Percentiles rank a stretch among this genome's conserved stretches.
phyloP scores from a whole-genome alignment of 64 coral and sea anemone genomes.

The Orbicella faveolata region DNA sequence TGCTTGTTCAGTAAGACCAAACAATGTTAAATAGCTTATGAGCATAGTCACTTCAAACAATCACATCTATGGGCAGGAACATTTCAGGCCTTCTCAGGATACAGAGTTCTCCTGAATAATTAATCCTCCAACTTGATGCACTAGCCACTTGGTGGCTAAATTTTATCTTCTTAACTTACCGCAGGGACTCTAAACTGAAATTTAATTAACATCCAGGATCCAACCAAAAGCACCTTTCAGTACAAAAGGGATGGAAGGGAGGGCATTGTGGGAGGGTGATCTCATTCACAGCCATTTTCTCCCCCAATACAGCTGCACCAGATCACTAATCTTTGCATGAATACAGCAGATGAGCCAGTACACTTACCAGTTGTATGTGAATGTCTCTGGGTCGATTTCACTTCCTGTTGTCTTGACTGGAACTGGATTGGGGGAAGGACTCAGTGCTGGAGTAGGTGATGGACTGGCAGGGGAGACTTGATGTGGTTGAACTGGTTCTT shows the following conservation, averaged over 20 bases:
- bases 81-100: too few relatives aligned
- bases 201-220: too few relatives aligned
- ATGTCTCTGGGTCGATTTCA: conserved; percentile 47
- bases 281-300: not conserved
- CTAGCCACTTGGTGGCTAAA: not conserved
- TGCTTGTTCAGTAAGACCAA: too few relatives aligned
- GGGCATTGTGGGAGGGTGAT: not conserved
- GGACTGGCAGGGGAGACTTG: conserved; percentile 16
- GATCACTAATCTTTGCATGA: too few relatives aligned
- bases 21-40: too few relatives aligned
- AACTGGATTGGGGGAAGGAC: not conserved
- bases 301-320: too few relatives aligned
- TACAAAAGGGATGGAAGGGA: too few relatives aligned
- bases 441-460: conserved; percentile 21
- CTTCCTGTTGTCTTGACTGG: conserved; percentile 35
- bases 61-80: too few relatives aligned
- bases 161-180: not conserved
- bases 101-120: too few relatives aligned
- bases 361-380: conserved; percentile 34
- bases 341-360: not conserved
- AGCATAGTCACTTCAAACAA: too few relatives aligned
- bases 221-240: too few relatives aligned
- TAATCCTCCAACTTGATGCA: not conserved
- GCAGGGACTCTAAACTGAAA: not conserved
- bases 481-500: not conserved